Conservation (phyloP, 2,888 invertebrate species). For the Drosophila sordidula region DNA sequence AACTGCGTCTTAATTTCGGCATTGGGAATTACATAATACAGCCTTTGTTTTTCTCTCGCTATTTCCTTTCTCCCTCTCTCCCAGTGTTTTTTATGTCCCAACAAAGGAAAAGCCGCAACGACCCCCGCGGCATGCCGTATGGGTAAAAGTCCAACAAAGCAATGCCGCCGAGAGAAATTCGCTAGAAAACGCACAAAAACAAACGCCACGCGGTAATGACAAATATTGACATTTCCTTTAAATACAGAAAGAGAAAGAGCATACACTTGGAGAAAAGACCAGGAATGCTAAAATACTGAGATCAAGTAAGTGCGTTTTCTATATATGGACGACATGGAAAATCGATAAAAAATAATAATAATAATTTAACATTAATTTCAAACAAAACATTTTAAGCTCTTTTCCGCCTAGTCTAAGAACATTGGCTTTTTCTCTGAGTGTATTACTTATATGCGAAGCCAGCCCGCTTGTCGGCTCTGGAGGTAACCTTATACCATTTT, state of each 20-base stretch:
- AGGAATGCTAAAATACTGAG: neutral
- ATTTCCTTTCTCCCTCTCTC: neutral
- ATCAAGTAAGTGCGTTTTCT: too few relatives aligned
- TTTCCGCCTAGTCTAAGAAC: too few relatives aligned
- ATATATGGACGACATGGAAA: neutral
- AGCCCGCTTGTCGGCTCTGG: neutral
- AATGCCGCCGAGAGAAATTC: constrained; percentile 59
- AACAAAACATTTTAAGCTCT: too few relatives aligned
- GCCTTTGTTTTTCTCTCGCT: constrained; percentile 44
- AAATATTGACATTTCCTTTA: constrained; percentile 75
- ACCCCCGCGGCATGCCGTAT: constrained; percentile 14
- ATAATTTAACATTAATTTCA: rapidly evolving
- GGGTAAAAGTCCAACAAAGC: constrained; percentile 48
- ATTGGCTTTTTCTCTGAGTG: neutral
- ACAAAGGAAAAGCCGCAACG: constrained; percentile 59
- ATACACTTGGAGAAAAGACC: neutral
- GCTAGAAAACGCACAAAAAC: constrained; percentile 64
- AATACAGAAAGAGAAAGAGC: constrained; percentile 7
- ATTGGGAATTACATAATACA: constrained; percentile 62
- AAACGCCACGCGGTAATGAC: constrained; percentile 74
- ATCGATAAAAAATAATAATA: neutral
- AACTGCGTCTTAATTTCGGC: constrained; percentile 66
- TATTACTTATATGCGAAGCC: neutral
- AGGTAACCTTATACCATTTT: constrained; percentile 61
- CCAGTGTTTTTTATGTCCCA: constrained; percentile 40